These are phyloP conservation scores for Nothocercus nigrocapillus DNA, from an alignment of 2,113 vertebrate genomes.

Conservation along the genomic window DNA sequence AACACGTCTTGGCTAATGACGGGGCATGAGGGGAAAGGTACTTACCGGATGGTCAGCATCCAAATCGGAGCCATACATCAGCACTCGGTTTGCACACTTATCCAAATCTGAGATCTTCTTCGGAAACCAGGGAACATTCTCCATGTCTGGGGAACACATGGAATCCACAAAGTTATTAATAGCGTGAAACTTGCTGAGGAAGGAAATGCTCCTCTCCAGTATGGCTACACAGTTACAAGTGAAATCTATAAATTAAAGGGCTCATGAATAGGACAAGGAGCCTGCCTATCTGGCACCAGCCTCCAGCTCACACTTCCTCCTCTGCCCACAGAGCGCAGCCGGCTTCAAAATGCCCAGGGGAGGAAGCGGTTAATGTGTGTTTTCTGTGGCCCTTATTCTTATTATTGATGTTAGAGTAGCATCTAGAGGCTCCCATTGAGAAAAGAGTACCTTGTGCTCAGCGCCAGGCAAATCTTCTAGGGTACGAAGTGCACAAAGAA, in stretches of 20 bases:
- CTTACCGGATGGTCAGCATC: slow-evolving; percentile 93
- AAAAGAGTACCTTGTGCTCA: background rate
- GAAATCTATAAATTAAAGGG: slow-evolving; percentile 44
- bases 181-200: background rate
- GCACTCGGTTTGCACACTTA: slow-evolving; percentile 92
- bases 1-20: background rate
- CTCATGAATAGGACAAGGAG: slow-evolving; percentile 43
- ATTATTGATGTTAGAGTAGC: background rate
- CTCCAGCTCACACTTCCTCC: slow-evolving; percentile 66
- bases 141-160: slow-evolving; percentile 81
- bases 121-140: slow-evolving; percentile 92
- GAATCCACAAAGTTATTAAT: slow-evolving; percentile 47
- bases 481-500: background rate
- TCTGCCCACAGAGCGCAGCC: background rate
- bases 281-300: slow-evolving; percentile 64
- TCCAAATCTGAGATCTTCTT: slow-evolving; percentile 97
- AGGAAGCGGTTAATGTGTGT: background rate
- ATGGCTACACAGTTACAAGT: background rate
- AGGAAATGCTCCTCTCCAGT: slow-evolving; percentile 10
- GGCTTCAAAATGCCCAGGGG: background rate
- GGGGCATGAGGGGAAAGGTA: background rate
- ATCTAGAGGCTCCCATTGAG: background rate
- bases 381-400: background rate
- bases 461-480: background rate
- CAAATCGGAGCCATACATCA: slow-evolving; percentile 96